A percentile compares a stretch with the other conserved stretches of the same genome.
phyloP scores from a whole-genome alignment of 2,113 vertebrate species.

The Chaetodon trifascialis region DNA sequence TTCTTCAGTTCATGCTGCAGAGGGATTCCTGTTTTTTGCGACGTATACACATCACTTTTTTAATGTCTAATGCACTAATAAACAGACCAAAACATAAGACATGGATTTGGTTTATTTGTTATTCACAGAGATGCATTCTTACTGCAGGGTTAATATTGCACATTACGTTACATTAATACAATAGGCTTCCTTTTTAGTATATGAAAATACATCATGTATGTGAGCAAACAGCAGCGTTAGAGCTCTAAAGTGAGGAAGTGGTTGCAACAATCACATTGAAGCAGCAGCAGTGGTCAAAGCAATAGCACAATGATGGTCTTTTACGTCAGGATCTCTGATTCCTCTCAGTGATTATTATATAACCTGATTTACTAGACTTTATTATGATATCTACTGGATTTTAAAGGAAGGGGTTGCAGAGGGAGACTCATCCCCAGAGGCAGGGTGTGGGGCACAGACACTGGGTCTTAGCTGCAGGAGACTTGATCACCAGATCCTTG shows the following conservation, averaged over 20 bases:
- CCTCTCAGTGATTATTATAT: constrained; percentile 48
- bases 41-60: background rate
- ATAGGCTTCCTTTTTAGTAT: constrained; percentile 55
- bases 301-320: constrained; percentile 60
- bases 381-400: constrained; percentile 42
- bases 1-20: background rate
- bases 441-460: constrained; percentile 79
- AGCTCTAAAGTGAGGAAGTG: constrained; percentile 63
- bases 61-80: constrained; percentile 8
- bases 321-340: constrained; percentile 60
- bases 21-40: background rate
- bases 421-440: constrained; percentile 76
- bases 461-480: constrained; percentile 68
- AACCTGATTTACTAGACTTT: constrained; percentile 45
- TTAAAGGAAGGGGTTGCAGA: constrained; percentile 5
- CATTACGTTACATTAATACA: constrained; percentile 61
- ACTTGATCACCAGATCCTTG: constrained; percentile 84
- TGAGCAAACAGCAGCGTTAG: constrained; percentile 48
- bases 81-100: constrained; percentile 38
- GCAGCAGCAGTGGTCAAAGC: constrained; percentile 60
- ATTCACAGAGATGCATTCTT: constrained; percentile 78
- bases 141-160: constrained; percentile 74
- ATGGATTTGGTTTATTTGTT: constrained; percentile 77
- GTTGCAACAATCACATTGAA: constrained; percentile 71
- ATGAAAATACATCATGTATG: constrained; percentile 63